Conservation (phyloP, 1,140 invertebrate genomes). For the Anagrus nilaparvatae region DNA sequence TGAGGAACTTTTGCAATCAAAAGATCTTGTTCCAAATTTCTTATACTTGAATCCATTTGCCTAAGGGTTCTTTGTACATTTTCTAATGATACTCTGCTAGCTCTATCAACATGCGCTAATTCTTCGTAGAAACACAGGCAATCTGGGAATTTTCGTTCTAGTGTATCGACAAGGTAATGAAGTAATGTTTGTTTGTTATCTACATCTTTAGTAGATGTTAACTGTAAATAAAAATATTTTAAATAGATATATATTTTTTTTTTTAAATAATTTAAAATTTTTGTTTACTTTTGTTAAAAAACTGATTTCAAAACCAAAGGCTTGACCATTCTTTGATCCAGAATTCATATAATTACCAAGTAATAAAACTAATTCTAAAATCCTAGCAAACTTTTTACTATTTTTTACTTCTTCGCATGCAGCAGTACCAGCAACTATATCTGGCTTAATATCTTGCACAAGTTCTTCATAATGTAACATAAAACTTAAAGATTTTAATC, state of each 20-base stretch:
- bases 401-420: slow-evolving; percentile 90
- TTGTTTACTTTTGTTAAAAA: slow-evolving; percentile 79
- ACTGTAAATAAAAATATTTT: slow-evolving; percentile 43
- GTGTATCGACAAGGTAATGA: slow-evolving; percentile 82
- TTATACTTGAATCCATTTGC: slow-evolving; percentile 77
- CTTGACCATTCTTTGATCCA: slow-evolving; percentile 85
- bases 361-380: slow-evolving; percentile 82
- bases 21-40: slow-evolving; percentile 80
- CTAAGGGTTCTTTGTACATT: slow-evolving; percentile 73
- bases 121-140: slow-evolving; percentile 76
- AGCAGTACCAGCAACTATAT: slow-evolving; percentile 88
- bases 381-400: slow-evolving; percentile 81
- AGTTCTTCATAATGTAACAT: slow-evolving; percentile 75
- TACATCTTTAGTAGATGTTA: slow-evolving; percentile 87
- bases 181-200: slow-evolving; percentile 89
- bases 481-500: slow-evolving; percentile 85
- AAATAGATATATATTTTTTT: slow-evolving; percentile 9
- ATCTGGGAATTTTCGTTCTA: slow-evolving; percentile 83
- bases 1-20: slow-evolving; percentile 68
- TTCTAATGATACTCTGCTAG: slow-evolving; percentile 76
- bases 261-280: slow-evolving; percentile 13
- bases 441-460: slow-evolving; percentile 85
- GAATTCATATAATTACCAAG: slow-evolving; percentile 94
- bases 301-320: slow-evolving; percentile 93
- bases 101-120: slow-evolving; percentile 73